Evolutionary conservation across 2,888 invertebrate species (phyloP).

Genomic region (Myopa testacea): DNA sequence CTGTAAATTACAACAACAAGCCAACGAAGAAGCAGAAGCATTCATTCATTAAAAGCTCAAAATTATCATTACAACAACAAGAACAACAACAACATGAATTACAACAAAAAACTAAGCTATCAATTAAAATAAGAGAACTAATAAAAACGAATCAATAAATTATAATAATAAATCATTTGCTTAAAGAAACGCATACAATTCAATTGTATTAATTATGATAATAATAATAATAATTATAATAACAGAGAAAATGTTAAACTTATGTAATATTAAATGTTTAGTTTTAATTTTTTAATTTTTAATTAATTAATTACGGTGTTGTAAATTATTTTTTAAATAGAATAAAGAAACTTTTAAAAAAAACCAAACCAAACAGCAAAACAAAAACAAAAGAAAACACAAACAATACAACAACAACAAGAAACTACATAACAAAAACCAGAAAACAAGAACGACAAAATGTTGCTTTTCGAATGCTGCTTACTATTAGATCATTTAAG

Average conservation of each 20-base stretch:
- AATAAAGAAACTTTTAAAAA: not conserved
- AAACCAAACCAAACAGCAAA: not conserved
- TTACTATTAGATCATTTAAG: too few species aligned
- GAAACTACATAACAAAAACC: not conserved
- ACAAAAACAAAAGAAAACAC: too few species aligned
- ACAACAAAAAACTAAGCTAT: too few species aligned
- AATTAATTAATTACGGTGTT: conserved; percentile 30
- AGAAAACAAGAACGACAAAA: too few species aligned
- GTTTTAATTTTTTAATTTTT: conserved; percentile 5
- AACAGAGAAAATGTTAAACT: conserved; percentile 13
- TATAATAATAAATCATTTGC: not conserved
- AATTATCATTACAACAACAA: too few species aligned
- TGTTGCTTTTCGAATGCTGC: too few species aligned
- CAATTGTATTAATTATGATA: not conserved
- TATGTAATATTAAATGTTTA: conserved; percentile 14
- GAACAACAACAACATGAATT: too few species aligned
- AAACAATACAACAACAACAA: too few species aligned
- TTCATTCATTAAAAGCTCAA: too few species aligned
- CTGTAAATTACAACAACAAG: not conserved
- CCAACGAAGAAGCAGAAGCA: too few species aligned
- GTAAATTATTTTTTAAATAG: conserved; percentile 22
- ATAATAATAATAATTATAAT: conserved; percentile 11
- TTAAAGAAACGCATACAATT: not conserved
- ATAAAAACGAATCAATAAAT: not conserved
- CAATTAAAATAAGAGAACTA: not conserved